A percentile compares a stretch with the other conserved stretches of the same genome.
Conservation (phyloP, 2,113 vertebrate genomes). For the Muntiacus muntjak region DNA sequence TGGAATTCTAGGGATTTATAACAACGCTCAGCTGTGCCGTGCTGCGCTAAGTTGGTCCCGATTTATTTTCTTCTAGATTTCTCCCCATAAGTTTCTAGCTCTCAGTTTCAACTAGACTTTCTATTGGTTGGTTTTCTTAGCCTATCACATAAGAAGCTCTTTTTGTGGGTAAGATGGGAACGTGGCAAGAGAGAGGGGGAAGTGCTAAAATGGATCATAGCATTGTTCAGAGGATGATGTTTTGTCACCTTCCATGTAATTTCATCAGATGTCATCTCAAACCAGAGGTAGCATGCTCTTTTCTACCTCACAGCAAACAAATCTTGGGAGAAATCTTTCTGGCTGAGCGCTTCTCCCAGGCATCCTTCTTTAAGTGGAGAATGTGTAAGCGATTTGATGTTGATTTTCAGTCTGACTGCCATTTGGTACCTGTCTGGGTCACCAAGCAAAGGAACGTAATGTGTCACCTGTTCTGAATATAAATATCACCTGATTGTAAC, state of each 20-base stretch:
- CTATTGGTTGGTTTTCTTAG: background rate
- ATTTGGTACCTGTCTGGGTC: background rate
- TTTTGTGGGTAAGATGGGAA: background rate
- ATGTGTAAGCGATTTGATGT: background rate
- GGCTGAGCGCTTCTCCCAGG: background rate
- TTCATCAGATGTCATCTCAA: background rate
- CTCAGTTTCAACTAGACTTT: background rate
- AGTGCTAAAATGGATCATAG: background rate
- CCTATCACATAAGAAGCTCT: background rate
- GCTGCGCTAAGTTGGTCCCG: background rate
- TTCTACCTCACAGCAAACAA: background rate
- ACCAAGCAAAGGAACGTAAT: background rate
- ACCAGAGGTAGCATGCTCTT: background rate
- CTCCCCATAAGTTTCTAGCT: background rate
- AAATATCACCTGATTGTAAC: background rate
- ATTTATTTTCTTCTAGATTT: background rate
- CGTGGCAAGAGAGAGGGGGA: background rate
- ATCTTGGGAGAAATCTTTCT: constrained; percentile 16
- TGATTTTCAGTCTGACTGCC: background rate
- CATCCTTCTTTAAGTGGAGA: background rate
- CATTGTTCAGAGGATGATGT: background rate
- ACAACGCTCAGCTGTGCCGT: background rate
- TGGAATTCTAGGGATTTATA: background rate
- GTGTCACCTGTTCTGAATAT: background rate
- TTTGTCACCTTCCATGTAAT: background rate